Evolutionary conservation across 2,888 invertebrate genomes (phyloP).

Genomic region (Keiferia lycopersicella): DNA sequence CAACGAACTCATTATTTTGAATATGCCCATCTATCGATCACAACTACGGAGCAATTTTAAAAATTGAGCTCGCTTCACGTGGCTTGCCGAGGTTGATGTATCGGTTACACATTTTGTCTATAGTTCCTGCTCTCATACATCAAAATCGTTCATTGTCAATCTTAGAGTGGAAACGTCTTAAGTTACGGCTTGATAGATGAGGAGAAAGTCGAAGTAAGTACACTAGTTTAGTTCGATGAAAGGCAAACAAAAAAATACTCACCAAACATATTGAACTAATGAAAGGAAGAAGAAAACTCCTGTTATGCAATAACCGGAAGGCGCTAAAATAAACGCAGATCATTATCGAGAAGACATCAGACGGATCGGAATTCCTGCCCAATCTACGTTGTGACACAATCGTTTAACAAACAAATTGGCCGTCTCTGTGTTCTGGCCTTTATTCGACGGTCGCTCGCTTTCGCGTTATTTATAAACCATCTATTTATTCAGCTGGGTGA

Average conservation of each 20-base stretch:
- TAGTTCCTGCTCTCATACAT: constrained; percentile 43
- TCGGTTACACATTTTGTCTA: constrained; percentile 43
- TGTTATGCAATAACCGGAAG: constrained; percentile 19
- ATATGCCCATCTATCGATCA: constrained; percentile 74
- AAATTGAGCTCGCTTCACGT: constrained; percentile 49
- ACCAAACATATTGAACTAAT: not conserved
- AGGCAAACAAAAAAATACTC: not conserved
- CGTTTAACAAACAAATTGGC: constrained; percentile 56
- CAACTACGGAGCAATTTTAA: constrained; percentile 47
- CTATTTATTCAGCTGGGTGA: constrained; percentile 77
- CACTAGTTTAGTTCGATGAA: not conserved
- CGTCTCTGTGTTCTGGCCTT: constrained; percentile 42
- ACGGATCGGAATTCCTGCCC: constrained; percentile 25
- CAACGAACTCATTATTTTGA: constrained; percentile 64
- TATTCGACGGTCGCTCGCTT: constrained; percentile 47
- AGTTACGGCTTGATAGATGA: constrained; percentile 35
- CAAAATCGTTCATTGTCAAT: constrained; percentile 55
- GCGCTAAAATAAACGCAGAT: constrained; percentile 18
- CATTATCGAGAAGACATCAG: constrained; percentile 23
- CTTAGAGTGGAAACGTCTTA: constrained; percentile 41
- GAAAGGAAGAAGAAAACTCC: not conserved
- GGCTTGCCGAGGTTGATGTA: constrained; percentile 44
- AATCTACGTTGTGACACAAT: constrained; percentile 31
- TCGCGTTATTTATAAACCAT: constrained; percentile 72
- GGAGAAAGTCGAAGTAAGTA: constrained; percentile 21